Conservation (phyloP, 2,888 invertebrate genomes). For the Leucophora obtusa region DNA sequence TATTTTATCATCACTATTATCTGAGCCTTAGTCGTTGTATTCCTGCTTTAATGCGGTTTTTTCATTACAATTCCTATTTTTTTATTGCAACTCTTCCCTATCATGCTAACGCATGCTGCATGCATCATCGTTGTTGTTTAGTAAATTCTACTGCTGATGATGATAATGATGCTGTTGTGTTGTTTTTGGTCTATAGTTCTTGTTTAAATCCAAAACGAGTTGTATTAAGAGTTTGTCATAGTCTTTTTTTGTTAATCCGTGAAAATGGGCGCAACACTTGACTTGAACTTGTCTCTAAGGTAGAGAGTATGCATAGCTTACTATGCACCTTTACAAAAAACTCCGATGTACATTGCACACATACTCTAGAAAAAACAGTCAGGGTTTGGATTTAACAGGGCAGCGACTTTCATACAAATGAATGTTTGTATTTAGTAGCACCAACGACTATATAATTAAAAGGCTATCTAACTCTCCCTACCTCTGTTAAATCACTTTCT, state of each 20-base stretch:
- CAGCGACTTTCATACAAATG: too few species aligned
- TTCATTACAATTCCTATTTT: neutral
- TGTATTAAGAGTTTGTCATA: slow-evolving; percentile 38
- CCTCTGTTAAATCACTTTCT: too few species aligned
- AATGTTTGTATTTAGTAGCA: too few species aligned
- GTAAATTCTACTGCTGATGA: slow-evolving; percentile 23
- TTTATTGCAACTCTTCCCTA: neutral
- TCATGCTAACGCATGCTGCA: neutral
- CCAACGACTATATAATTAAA: too few species aligned
- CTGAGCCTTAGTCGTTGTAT: neutral
- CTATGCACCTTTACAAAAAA: neutral
- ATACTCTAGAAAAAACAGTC: neutral
- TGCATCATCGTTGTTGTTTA: slow-evolving; percentile 28
- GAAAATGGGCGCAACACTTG: slow-evolving; percentile 67
- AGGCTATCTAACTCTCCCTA: too few species aligned
- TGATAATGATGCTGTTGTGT: neutral
- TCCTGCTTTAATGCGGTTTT: neutral
- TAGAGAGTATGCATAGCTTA: slow-evolving; percentile 16
- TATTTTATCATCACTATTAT: neutral
- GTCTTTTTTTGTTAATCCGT: slow-evolving; percentile 62
- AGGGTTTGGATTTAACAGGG: neutral
- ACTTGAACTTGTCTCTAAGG: slow-evolving; percentile 55
- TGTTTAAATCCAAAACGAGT: slow-evolving; percentile 22
- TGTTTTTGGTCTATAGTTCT: slow-evolving; percentile 13
- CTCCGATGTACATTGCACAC: neutral